These are phyloP conservation scores for Ceratina japonica DNA, from an alignment of 1,140 invertebrate species.

Conservation along the genomic window DNA sequence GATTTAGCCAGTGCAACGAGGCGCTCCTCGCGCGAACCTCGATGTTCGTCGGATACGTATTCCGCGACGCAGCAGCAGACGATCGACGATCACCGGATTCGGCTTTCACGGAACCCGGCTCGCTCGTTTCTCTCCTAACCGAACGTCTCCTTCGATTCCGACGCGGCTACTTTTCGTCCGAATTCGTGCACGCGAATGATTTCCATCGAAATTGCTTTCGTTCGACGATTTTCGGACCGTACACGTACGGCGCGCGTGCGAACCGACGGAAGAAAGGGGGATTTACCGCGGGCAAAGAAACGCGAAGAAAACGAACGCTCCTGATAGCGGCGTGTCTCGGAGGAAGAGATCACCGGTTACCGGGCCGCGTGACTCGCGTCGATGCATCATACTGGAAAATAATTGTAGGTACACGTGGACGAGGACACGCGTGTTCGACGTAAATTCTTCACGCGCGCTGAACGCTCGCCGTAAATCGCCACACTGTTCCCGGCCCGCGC, in stretches of 20 bases:
- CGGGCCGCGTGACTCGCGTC: conserved; percentile 43
- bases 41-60: conserved; percentile 25
- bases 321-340: conserved; percentile 24
- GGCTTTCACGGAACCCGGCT: conserved; percentile 63
- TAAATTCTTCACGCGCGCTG: conserved; percentile 51
- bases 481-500: not conserved
- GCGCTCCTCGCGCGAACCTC: conserved; percentile 41
- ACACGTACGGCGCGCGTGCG: too few relatives aligned
- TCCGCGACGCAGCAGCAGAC: not conserved
- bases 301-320: conserved; percentile 12
- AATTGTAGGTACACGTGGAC: conserved; percentile 45
- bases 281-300: conserved; percentile 1
- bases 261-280: not conserved
- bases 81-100: conserved; percentile 66
- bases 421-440: conserved; percentile 51
- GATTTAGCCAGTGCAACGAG: conserved; percentile 73
- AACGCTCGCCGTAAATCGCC: conserved; percentile 47
- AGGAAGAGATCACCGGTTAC: not conserved
- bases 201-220: too few relatives aligned
- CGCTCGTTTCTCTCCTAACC: too few relatives aligned
- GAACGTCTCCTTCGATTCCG: too few relatives aligned
- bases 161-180: too few relatives aligned
- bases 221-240: too few relatives aligned
- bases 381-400: conserved; percentile 46
- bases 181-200: too few relatives aligned